phyloP scores from a whole-genome alignment of 2,888 invertebrate genomes.

The Oscheius sp. region DNA sequence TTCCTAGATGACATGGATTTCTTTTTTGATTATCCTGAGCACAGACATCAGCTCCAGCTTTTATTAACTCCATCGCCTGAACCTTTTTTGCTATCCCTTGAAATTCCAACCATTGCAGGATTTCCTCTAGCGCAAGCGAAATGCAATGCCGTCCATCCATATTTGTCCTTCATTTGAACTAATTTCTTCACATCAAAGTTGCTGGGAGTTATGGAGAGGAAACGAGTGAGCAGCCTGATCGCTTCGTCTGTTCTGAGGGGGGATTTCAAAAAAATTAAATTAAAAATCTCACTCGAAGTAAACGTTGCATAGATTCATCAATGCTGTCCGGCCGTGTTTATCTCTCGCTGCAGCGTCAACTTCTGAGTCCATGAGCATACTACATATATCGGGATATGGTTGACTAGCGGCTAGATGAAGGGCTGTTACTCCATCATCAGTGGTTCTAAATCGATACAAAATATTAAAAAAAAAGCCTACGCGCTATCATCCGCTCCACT shows the following conservation, averaged over 20 bases:
- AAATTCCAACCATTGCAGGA: slow-evolving; percentile 20
- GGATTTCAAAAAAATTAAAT: not conserved
- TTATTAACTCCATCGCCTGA: slow-evolving; percentile 8
- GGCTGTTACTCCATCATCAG: not conserved
- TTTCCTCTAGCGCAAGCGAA: slow-evolving; percentile 29
- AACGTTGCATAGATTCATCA: slow-evolving; percentile 14
- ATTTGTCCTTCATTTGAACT: slow-evolving; percentile 12
- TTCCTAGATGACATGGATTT: slow-evolving; percentile 12
- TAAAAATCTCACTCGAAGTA: not conserved
- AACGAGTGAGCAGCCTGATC: not conserved
- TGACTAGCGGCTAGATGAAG: slow-evolving; percentile 6
- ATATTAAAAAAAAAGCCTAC: not conserved
- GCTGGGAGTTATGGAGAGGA: not conserved
- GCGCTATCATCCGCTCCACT: slow-evolving; percentile 21
- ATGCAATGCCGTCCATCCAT: slow-evolving; percentile 37
- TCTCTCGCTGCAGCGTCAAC: not conserved
- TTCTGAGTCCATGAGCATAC: not conserved
- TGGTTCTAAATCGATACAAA: not conserved
- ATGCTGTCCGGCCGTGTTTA: not conserved
- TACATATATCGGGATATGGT: not conserved
- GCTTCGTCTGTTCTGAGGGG: not conserved
- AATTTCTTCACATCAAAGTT: not conserved
- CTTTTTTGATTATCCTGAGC: not conserved
- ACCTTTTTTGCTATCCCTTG: not conserved
- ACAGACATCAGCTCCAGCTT: slow-evolving; percentile 7